Conservation (phyloP, 2,797 vertebrate species). For the Sphenopsis melanotis region DNA sequence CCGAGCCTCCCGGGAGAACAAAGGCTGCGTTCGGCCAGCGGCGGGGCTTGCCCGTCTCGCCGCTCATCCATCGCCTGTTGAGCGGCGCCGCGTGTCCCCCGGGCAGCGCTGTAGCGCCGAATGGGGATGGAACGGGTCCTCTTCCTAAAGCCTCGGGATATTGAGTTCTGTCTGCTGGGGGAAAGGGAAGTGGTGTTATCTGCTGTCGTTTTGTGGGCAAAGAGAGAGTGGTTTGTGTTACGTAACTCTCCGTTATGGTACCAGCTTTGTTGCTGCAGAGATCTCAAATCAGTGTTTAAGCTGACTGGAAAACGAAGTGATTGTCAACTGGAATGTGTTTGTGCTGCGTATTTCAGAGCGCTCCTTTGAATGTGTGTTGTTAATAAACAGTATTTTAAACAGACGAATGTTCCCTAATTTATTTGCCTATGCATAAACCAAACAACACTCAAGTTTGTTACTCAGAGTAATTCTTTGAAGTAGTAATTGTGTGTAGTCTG, state of each 20-base stretch:
- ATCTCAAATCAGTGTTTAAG: not conserved
- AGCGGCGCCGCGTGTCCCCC: not conserved
- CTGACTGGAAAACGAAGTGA: not conserved
- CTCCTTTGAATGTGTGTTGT: not conserved
- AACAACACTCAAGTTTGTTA: slow-evolving; percentile 28
- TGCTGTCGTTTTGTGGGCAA: not conserved
- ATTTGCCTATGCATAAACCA: not conserved
- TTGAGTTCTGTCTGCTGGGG: not conserved
- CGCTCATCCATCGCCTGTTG: accelerated
- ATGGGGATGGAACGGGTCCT: not conserved
- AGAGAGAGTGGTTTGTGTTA: not conserved
- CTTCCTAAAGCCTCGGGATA: not conserved
- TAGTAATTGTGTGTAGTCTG: not conserved
- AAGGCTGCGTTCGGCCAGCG: not conserved
- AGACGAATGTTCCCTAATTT: not conserved
- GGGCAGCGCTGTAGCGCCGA: not conserved
- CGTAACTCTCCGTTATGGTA: not conserved
- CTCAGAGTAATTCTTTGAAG: not conserved
- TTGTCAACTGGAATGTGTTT: not conserved
- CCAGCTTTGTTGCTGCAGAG: not conserved
- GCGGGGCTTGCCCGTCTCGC: not conserved
- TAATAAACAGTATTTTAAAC: slow-evolving; percentile 41
- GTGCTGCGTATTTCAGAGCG: not conserved
- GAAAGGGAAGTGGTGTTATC: not conserved
- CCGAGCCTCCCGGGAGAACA: not conserved